Evolutionary conservation across 1,140 invertebrate species (phyloP), one percentile per base, ranked within the genome.

Genomic region (Stenopsyche tienmushanensis): DNA sequence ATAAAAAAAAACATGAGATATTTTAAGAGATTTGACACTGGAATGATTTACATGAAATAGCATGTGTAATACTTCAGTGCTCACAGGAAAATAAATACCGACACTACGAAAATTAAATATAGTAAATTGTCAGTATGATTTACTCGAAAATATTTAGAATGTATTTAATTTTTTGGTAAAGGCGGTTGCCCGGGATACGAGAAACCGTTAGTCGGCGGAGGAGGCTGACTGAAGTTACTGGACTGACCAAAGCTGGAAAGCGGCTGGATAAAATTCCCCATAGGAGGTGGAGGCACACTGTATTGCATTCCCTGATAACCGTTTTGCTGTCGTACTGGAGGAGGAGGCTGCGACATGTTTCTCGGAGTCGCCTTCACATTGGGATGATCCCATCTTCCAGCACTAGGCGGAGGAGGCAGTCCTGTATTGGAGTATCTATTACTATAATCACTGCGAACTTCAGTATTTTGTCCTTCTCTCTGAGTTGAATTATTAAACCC

Each of bases 151-250:
- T n/a, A n/a, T n/a, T n/a, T n/a, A n/a, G n/a, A n/a, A n/a, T n/a
- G n/a, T n/a, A n/a, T 39, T 21, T 42, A 70, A 60, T 70, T 70
- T 41, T 65, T 70, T n/a, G 65, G 69, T 49, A 70, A 53, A 21
- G 67, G 64, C 3, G 67, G 64, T 29, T 70, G 67, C 15, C 29
- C 54, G 1, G 57, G 25, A 44, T 47, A 66, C 2, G 62, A 20
- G 26, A 66, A 70, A 8, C 65, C 69, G n/a, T 66, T 66, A 15
- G 41, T 50, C 3, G 44, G n/a, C 9, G 64, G 64, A 1, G 65
- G 50, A 9, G 69, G 69, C 3, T 44, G 64, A 50, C 18, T 59
- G 62, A 47, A 62, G 34, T 54, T 58, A 42, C 50, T 47, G 10
- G 42, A 41, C 7, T n/a, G 50, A n/a, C n/a, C n/a, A n/a, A n/a